phyloP scores from a whole-genome alignment of 2,113 vertebrate genomes.

The Hyaena hyaena region DNA sequence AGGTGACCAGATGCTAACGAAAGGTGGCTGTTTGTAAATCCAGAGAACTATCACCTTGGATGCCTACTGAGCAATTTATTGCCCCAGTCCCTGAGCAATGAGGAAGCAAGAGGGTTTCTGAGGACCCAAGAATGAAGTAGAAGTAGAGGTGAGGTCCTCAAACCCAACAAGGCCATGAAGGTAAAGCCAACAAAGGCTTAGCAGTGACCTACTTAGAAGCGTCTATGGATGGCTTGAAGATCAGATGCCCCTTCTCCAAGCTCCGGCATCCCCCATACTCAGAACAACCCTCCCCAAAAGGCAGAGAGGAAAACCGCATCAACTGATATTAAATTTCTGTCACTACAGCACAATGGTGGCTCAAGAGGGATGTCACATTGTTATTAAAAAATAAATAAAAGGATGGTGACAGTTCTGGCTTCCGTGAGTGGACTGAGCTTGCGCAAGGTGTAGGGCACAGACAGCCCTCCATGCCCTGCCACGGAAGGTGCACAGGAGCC shows the following conservation, averaged over 20 bases:
- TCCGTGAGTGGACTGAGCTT: too few species aligned
- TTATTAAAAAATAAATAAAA: background rate
- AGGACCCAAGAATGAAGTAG: background rate
- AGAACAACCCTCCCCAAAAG: background rate
- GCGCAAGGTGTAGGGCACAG: background rate
- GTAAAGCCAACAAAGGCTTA: background rate
- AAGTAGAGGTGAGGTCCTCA: background rate
- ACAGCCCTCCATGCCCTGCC: background rate
- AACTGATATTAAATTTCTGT: background rate
- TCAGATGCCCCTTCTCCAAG: background rate
- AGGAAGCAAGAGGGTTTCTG: background rate
- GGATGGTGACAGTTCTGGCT: background rate
- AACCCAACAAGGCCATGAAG: background rate
- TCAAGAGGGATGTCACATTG: background rate
- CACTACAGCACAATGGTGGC: background rate
- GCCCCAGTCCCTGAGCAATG: fast-evolving
- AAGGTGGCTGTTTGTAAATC: background rate
- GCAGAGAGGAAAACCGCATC: background rate
- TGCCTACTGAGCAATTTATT: background rate
- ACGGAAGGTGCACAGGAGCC: too few species aligned
- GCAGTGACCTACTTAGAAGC: background rate
- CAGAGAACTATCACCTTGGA: background rate
- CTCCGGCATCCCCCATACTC: background rate
- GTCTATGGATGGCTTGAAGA: too few species aligned
- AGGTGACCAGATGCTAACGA: background rate